These are phyloP conservation scores for Pseudocheirus occidentalis DNA, from an alignment of 2,797 vertebrate species.

Conservation along the genomic window DNA sequence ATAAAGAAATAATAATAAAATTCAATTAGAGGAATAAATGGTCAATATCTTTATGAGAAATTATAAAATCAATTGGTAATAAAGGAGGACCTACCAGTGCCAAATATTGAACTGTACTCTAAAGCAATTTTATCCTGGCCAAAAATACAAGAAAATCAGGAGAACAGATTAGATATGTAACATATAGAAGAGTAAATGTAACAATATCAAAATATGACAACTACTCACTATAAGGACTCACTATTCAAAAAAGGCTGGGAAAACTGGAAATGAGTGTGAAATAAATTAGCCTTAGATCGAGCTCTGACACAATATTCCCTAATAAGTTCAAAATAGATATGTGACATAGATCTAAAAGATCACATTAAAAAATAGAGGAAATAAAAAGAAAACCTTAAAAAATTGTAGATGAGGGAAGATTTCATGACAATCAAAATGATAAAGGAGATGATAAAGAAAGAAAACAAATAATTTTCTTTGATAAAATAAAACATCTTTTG, in stretches of 20 bases:
- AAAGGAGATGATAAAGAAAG: not conserved
- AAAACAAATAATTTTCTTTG: not conserved
- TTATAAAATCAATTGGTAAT: not conserved
- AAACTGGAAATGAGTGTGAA: not conserved
- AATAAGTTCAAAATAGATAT: not conserved
- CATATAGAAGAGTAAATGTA: no score
- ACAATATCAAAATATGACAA: not conserved
- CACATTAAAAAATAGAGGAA: not conserved
- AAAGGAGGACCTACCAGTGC: not conserved
- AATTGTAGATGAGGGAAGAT: not conserved
- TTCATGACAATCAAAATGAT: not conserved
- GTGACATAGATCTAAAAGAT: not conserved
- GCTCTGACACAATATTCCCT: not conserved
- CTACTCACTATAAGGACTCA: not conserved
- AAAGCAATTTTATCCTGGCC: no score
- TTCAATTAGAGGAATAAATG: not conserved
- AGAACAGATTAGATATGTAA: no score
- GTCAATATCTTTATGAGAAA: not conserved
- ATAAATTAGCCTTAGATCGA: no score
- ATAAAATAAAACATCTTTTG: not conserved
- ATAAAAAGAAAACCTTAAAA: not conserved
- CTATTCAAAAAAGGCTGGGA: not conserved
- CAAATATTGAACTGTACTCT: no score
- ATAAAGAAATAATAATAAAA: not conserved
- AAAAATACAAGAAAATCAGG: no score